Evolutionary conservation across 2,888 invertebrate genomes (phyloP), one percentile per base, ranked within the genome.

Genomic region (Scotopteryx bipunctaria): DNA sequence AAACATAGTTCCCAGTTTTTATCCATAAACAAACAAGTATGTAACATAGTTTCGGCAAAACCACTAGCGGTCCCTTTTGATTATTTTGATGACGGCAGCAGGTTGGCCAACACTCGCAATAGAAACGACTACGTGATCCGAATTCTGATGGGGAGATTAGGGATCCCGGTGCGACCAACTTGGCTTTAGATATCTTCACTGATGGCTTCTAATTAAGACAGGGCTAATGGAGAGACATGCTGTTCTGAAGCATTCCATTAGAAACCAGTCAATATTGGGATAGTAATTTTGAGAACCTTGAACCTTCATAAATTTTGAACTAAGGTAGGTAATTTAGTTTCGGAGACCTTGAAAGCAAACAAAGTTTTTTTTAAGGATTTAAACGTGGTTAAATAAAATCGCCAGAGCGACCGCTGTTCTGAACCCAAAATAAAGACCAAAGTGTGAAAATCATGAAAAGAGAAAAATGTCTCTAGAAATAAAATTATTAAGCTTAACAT

Each of bases 81-180:
- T 75, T 76, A 75, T 76, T 81, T 77, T 76, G 76, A 79, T 71
- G 78, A 78, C 73, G 67, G 59, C 64, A 67, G 64, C 68, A 65
- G 64, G 67, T 67, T 55, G 60, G 73, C 74, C 81, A 81, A 80
- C 79, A 79, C 78, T 75, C 74, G 72, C 72, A 76, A 76, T 81
- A 80, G 79, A 82, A 83, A 83, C 82, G 77, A 70, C 63, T 73
- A 67, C 83, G 86, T 87, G 87, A 80, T 80, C 78, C 66, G 85
- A 84, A 84, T 86, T 61, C 70, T 69, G 77, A 86, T 84, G 71
- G 61, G 62, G 59, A 79, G 82, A 86, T 86, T 83, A 84, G 69
- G 69, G 66, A 69, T 66, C 71, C 73, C 70, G 62, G 61, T 70
- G 73, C 73, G 74, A 67, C 71, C 70, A 75, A 81, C 73, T 80